Percentiles rank a stretch among this genome's conserved stretches.
Evolutionary conservation across 2,797 vertebrate genomes (phyloP).

Genomic region (Tolypeutes matacus): DNA sequence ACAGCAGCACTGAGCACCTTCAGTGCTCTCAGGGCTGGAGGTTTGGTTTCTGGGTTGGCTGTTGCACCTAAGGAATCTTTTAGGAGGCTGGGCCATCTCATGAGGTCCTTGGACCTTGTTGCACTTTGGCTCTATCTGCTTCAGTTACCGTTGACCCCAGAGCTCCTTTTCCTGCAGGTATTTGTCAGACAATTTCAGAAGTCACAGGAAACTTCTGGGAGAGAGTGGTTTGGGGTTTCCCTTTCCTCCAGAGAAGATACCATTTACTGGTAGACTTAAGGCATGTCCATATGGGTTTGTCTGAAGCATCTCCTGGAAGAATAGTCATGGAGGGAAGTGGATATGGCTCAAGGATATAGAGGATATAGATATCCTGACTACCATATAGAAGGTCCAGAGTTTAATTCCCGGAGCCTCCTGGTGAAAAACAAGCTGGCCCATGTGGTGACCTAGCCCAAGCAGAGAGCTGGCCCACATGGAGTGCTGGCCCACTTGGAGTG

Average conservation of each 20-base stretch:
- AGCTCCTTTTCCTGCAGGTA: background rate
- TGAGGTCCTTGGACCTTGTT: background rate
- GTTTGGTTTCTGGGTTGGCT: background rate
- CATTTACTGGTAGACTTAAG: background rate
- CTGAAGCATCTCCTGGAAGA: background rate
- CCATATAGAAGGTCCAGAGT: too few species aligned
- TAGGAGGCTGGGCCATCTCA: background rate
- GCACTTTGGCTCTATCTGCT: background rate
- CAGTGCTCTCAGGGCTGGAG: background rate
- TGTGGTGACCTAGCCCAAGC: too few species aligned
- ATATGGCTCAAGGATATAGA: too few species aligned
- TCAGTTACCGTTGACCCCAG: background rate
- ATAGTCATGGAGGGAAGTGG: background rate
- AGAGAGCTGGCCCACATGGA: too few species aligned
- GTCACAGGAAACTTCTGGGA: background rate
- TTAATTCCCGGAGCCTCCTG: too few species aligned
- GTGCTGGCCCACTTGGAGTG: too few species aligned
- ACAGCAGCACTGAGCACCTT: background rate
- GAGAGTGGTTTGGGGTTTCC: background rate
- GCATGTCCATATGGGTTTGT: background rate
- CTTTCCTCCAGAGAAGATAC: background rate
- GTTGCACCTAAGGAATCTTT: background rate
- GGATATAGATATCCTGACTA: too few species aligned
- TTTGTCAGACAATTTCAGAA: background rate
- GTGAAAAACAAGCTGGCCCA: too few species aligned